Conservation (phyloP, 2,888 invertebrate species). For the Ptychoptera albimana region DNA sequence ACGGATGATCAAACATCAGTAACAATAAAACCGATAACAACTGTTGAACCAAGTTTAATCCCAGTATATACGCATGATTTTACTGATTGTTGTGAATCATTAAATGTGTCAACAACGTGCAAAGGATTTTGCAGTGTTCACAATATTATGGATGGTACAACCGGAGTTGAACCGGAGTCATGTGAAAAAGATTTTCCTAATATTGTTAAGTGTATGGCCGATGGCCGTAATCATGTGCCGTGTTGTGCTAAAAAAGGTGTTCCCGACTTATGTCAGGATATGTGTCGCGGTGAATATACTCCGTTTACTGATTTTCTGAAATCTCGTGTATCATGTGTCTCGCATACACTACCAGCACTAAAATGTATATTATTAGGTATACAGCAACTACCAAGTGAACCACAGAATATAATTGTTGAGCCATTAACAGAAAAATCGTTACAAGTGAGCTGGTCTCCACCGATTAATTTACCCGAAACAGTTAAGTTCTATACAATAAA, state of each 20-base stretch:
- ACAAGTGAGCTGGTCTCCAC: conserved; percentile 53
- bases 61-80: conserved; percentile 48
- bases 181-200: conserved; percentile 67
- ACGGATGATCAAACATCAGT: conserved; percentile 9
- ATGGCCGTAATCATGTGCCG: conserved; percentile 71
- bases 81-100: conserved; percentile 57
- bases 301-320: conserved; percentile 69
- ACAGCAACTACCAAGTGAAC: conserved; percentile 48
- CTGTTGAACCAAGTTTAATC: conserved; percentile 22
- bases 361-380: conserved; percentile 74
- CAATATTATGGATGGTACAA: conserved; percentile 54
- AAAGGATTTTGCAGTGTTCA: conserved; percentile 73
- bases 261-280: conserved; percentile 72
- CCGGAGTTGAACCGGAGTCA: conserved; percentile 63
- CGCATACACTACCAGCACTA: conserved; percentile 65
- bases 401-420: conserved; percentile 54
- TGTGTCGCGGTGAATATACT: conserved; percentile 72
- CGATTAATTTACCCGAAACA: conserved; percentile 44
- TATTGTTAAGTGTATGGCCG: conserved; percentile 64
- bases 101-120: conserved; percentile 55
- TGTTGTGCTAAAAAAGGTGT: conserved; percentile 69
- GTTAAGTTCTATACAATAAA: conserved; percentile 54
- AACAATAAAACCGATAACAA: conserved; percentile 4
- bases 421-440: conserved; percentile 55
- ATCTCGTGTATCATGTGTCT: conserved; percentile 70